phyloP scores from a whole-genome alignment of 2,888 invertebrate species.

The Hydraecia micacea region DNA sequence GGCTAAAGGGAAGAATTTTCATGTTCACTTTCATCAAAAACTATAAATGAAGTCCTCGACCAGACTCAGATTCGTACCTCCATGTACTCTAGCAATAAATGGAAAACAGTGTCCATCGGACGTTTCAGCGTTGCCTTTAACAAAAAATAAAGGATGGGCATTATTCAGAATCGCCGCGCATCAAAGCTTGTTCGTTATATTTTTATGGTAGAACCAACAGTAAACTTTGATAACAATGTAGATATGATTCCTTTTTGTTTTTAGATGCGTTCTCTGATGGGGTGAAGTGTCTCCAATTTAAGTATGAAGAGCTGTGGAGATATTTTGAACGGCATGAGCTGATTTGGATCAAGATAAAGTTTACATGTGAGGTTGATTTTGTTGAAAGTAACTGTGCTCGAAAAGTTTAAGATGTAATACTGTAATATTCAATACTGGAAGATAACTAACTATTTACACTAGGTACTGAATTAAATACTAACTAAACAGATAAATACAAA shows the following conservation, averaged over 20 bases:
- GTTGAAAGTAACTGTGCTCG: slow-evolving; percentile 1
- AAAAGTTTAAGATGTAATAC: background rate
- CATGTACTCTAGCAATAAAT: slow-evolving; percentile 55
- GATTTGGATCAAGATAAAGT: slow-evolving; percentile 25
- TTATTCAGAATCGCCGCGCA: slow-evolving; percentile 65
- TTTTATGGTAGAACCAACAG: slow-evolving; percentile 64
- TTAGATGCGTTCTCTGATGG: slow-evolving; percentile 30
- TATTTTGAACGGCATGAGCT: slow-evolving; percentile 8
- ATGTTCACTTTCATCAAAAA: background rate
- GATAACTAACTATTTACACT: too few species aligned
- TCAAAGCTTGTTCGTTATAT: slow-evolving; percentile 65
- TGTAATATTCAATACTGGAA: too few species aligned
- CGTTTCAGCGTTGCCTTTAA: slow-evolving; percentile 60
- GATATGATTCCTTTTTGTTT: slow-evolving; percentile 61
- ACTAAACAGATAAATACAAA: too few species aligned
- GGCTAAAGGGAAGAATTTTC: background rate
- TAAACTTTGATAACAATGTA: slow-evolving; percentile 59
- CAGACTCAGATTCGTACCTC: slow-evolving; percentile 40
- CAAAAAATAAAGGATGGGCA: slow-evolving; percentile 59
- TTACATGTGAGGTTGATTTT: background rate
- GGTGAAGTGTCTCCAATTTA: slow-evolving; percentile 35
- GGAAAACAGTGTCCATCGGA: slow-evolving; percentile 66
- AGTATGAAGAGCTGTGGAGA: slow-evolving; percentile 27
- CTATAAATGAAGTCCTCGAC: background rate
- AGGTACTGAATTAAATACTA: too few species aligned